Percentiles rank a stretch among this genome's conserved stretches.
phyloP scores from a whole-genome alignment of 1,140 invertebrate species.

The Acromyrmex heyeri region DNA sequence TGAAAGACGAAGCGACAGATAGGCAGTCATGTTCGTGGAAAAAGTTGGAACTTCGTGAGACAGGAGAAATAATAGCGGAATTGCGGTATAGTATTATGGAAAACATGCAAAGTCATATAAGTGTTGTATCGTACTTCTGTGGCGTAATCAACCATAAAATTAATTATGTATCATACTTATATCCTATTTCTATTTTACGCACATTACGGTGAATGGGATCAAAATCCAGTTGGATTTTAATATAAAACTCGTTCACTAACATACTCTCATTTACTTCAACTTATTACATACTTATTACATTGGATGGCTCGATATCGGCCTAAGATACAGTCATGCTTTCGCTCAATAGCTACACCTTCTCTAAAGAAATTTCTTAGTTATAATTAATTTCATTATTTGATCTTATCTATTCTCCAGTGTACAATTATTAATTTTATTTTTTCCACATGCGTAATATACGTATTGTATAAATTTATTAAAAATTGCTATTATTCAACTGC shows the following conservation, averaged over 20 bases:
- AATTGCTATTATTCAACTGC: not conserved
- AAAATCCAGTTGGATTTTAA: constrained; percentile 17
- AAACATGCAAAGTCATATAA: constrained; percentile 54
- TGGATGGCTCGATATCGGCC: not conserved
- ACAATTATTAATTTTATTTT: not conserved
- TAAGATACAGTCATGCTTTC: not conserved
- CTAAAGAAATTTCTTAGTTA: not conserved
- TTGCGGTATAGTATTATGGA: constrained; percentile 35
- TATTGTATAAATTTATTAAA: not conserved
- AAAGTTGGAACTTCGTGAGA: constrained; percentile 40
- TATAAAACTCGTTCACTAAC: constrained; percentile 34
- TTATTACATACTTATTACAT: not conserved
- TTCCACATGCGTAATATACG: not conserved
- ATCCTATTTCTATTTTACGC: constrained; percentile 17
- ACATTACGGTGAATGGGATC: constrained; percentile 27
- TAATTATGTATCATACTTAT: constrained; percentile 23
- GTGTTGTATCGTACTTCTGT: constrained; percentile 33
- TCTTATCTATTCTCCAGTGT: not conserved
- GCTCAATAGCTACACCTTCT: not conserved
- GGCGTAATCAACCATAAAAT: constrained; percentile 46
- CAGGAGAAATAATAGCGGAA: constrained; percentile 50
- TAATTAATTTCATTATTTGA: not conserved
- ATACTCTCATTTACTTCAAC: constrained; percentile 14
- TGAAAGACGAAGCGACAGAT: constrained; percentile 62
- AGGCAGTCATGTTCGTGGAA: constrained; percentile 68